These are phyloP conservation scores for Cynoglossus semilaevis DNA, from an alignment of 2,113 vertebrate species.

Conservation along the genomic window DNA sequence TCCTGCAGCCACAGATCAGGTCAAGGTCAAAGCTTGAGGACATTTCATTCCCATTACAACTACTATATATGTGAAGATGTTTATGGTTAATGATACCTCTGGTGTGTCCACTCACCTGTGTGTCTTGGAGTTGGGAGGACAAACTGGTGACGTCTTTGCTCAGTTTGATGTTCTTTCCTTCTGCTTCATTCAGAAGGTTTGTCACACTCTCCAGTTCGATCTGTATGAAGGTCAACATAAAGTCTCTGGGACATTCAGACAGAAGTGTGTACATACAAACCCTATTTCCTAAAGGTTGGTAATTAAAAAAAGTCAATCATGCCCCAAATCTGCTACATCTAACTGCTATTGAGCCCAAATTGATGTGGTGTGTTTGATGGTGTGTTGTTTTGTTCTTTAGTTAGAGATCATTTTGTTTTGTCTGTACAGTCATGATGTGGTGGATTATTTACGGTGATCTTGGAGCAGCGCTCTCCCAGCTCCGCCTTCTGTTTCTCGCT, in stretches of 20 bases:
- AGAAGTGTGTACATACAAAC: not conserved
- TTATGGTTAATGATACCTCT: not conserved
- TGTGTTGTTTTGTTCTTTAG: no score
- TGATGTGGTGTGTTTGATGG: no score
- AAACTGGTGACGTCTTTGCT: slow-evolving; percentile 89
- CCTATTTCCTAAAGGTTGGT: no score
- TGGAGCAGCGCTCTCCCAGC: slow-evolving; percentile 87
- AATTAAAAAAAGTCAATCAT: no score
- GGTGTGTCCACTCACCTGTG: slow-evolving; percentile 76
- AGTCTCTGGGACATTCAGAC: not conserved
- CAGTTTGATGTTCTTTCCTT: slow-evolving; percentile 91
- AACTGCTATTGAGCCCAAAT: no score
- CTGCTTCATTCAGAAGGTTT: slow-evolving; percentile 85
- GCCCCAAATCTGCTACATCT: no score
- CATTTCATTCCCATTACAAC: not conserved
- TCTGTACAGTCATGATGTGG: not conserved
- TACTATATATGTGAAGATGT: not conserved
- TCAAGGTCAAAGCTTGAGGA: slow-evolving; percentile 2
- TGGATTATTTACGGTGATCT: slow-evolving; percentile 79
- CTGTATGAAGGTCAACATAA: slow-evolving; percentile 53
- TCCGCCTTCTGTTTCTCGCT: slow-evolving; percentile 87
- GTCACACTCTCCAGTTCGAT: slow-evolving; percentile 89
- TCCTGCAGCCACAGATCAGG: slow-evolving; percentile 71
- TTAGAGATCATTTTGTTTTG: no score
- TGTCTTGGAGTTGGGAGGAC: slow-evolving; percentile 88